Conservation (phyloP, 2,113 vertebrate species). For the Tiliqua scincoides region DNA sequence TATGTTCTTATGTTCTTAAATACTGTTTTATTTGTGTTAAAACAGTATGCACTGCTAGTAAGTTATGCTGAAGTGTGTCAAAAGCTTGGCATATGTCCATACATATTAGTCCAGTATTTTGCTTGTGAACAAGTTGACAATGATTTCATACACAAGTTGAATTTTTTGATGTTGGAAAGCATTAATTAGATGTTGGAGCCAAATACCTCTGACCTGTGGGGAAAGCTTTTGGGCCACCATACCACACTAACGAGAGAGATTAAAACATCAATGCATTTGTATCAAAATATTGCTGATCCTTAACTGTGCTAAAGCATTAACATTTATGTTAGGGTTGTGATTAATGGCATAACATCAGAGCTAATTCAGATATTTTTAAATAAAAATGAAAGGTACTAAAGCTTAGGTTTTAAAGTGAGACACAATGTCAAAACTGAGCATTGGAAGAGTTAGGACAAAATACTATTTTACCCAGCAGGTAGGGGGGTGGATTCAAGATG, state of each 20-base stretch:
- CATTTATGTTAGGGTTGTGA: background rate
- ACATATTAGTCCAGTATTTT: conserved; percentile 2
- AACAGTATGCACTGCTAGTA: conserved; percentile 52
- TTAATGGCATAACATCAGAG: background rate
- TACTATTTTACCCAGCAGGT: no score
- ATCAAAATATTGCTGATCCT: background rate
- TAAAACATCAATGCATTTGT: background rate
- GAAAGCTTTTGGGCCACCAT: background rate
- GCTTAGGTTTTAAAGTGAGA: no score
- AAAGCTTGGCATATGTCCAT: conserved; percentile 24
- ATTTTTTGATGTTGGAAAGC: conserved; percentile 1
- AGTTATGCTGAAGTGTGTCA: conserved; percentile 33
- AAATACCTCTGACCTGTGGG: background rate
- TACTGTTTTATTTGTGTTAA: conserved; percentile 38
- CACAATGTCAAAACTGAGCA: no score
- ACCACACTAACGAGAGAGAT: background rate
- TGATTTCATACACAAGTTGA: background rate
- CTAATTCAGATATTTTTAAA: background rate
- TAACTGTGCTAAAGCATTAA: background rate
- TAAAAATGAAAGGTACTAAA: background rate
- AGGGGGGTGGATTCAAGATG: no score
- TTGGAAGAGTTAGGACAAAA: no score
- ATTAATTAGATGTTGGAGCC: background rate
- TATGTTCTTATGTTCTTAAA: no score
- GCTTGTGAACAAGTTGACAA: conserved; percentile 17